A percentile compares a stretch with the other conserved stretches of the same genome.
Conservation (phyloP, 2,113 vertebrate species). For the Lathamus discolor region DNA sequence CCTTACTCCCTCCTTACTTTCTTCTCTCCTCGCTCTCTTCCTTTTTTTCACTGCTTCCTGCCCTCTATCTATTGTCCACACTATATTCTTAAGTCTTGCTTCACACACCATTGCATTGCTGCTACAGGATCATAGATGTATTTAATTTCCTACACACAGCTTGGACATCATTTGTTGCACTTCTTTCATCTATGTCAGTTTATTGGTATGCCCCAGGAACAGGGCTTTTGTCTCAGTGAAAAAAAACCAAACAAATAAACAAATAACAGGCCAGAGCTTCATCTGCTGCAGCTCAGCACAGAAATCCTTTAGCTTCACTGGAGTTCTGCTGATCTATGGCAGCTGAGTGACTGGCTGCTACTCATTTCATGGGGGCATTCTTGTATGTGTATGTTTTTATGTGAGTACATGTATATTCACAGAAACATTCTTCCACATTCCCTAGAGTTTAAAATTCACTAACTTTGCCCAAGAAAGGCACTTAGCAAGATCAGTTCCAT, state of each 20-base stretch:
- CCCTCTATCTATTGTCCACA: not conserved
- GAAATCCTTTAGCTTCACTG: not conserved
- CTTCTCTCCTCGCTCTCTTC: not conserved
- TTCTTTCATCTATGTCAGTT: not conserved
- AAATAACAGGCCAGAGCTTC: not conserved
- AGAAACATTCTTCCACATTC: not conserved
- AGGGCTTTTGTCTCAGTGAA: not conserved
- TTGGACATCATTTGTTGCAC: not conserved
- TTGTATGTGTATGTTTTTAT: not conserved
- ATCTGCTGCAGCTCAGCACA: not conserved
- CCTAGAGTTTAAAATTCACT: not conserved
- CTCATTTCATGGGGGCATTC: not conserved
- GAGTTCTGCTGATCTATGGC: not conserved
- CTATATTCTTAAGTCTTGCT: not conserved
- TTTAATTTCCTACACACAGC: not conserved
- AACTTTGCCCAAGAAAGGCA: not conserved
- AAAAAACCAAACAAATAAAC: not conserved
- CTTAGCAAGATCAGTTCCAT: not conserved
- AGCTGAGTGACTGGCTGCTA: not conserved
- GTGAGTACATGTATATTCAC: not conserved
- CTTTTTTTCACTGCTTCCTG: not conserved
- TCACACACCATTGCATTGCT: not conserved
- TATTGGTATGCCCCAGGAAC: rapidly evolving
- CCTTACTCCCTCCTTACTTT: not conserved
- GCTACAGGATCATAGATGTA: not conserved